Base-by-base conservation (phyloP, 2,888 invertebrate species). In the Drosophila paranaensis region DNA sequence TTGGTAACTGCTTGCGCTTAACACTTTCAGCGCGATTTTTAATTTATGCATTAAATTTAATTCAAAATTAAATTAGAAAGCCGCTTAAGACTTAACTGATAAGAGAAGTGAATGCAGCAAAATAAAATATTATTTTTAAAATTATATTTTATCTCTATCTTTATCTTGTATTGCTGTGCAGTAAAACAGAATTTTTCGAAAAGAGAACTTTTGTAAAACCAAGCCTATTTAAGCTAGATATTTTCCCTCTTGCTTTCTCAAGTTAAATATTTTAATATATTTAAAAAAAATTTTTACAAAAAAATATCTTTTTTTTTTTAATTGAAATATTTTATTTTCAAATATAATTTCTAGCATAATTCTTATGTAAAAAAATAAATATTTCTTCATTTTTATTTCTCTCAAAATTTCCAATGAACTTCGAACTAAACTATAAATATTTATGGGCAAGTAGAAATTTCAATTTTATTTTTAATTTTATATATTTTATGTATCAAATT, bases 1-100 rank as follows among this genome's bases (percentile, higher is more conserved):
- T 60, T 50, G 77, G 79, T 73, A 83, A 85, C 85, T 66, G 79
- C 82, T 77, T 69, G 77, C 64, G 74, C 69, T 79, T 64, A 77
- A 64, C 77, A 77, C 77, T 77, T 77, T 74, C 54, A 48, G 42
- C 40, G 42, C 37, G 16, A 55, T 40, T 77, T 79, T 74, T 71
- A 82, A 83, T 85, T 74, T 74, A 74, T 77, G 72, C 71, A 72
- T 81, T 82, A 81, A 82, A 27, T 50, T 64, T 48, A 62, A 60
- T 70, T 65, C 46, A 55, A 62, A 77, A 81, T 77, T 77, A 72
- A 81, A 83, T 83, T 77, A 68, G 70, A 79, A 79, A 60, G 46
- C 53, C 13, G 6, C 42, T 16, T 16, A 25, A 39, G 14, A 25
- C 10, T 39, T 10, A n/a, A 39, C 2, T 53, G 53, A 53, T 39